Percentiles rank a stretch among this genome's conserved stretches.
Conservation (phyloP, 2,113 vertebrate species). For the Microcebus griseorufus region DNA sequence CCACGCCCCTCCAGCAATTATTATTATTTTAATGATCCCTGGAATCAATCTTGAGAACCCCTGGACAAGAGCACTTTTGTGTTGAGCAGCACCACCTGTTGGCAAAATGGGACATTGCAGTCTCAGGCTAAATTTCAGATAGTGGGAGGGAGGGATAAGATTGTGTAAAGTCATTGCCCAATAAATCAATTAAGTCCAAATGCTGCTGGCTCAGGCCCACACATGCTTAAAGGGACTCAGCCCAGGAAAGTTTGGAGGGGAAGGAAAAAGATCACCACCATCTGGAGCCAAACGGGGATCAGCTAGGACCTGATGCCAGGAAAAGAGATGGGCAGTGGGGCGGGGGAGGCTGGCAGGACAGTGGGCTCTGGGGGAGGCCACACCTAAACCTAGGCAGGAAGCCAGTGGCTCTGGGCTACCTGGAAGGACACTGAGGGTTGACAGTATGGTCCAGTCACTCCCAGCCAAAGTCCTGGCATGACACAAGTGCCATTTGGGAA, state of each 20-base stretch:
- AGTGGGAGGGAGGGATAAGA: background rate
- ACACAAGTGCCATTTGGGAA: background rate
- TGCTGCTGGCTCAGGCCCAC: background rate
- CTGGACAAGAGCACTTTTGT: background rate
- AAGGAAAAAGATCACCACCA: background rate
- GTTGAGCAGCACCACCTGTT: background rate
- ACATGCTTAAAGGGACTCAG: background rate
- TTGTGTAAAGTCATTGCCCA: background rate
- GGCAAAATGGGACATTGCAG: background rate
- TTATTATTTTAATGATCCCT: background rate
- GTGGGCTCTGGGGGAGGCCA: background rate
- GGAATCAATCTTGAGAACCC: background rate
- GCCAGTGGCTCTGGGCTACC: fast-evolving
- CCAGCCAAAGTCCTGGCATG: background rate
- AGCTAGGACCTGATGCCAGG: background rate
- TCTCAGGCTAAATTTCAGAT: background rate
- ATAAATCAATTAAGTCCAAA: background rate
- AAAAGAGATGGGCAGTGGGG: background rate
- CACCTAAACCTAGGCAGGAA: background rate
- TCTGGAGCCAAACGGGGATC: background rate
- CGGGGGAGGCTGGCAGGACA: too few relatives aligned
- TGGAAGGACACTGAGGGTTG: background rate
- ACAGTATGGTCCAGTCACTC: background rate
- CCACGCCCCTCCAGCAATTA: background rate
- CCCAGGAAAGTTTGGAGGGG: background rate